These are phyloP conservation scores for Pica pica DNA, from an alignment of 2,113 vertebrate genomes.

Conservation along the genomic window DNA sequence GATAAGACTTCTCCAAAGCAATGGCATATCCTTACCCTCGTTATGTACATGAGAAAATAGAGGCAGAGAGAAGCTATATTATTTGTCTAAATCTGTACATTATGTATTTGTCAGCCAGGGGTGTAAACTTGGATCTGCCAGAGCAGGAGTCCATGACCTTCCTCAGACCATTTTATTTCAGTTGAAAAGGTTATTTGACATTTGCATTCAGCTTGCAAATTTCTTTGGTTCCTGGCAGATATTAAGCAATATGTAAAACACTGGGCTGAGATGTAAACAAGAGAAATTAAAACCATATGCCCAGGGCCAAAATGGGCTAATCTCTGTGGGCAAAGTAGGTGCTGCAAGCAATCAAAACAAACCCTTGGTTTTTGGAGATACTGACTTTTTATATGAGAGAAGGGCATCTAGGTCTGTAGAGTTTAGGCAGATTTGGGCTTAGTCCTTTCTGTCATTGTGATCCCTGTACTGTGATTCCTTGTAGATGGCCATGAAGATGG, in stretches of 20 bases:
- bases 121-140: not conserved
- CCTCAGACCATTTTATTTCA: not conserved
- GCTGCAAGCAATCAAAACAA: not conserved
- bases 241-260: not conserved
- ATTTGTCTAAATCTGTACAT: not conserved
- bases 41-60: not conserved
- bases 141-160: not conserved
- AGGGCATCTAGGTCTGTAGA: not conserved
- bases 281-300: not conserved
- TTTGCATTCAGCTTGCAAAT: conserved; percentile 4
- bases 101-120: not conserved
- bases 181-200: not conserved
- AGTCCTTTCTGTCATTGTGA: not conserved
- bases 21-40: not conserved
- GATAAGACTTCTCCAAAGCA: not conserved
- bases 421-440: not conserved
- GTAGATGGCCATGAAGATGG: not conserved
- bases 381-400: not conserved
- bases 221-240: not conserved
- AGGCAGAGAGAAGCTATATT: not conserved
- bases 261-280: not conserved
- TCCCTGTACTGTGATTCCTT: not conserved
- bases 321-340: not conserved
- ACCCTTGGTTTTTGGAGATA: not conserved
- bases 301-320: not conserved